Percentiles rank a stretch among this genome's conserved stretches.
Evolutionary conservation across 2,888 invertebrate species (phyloP).

Genomic region (Drosophila cracens): DNA sequence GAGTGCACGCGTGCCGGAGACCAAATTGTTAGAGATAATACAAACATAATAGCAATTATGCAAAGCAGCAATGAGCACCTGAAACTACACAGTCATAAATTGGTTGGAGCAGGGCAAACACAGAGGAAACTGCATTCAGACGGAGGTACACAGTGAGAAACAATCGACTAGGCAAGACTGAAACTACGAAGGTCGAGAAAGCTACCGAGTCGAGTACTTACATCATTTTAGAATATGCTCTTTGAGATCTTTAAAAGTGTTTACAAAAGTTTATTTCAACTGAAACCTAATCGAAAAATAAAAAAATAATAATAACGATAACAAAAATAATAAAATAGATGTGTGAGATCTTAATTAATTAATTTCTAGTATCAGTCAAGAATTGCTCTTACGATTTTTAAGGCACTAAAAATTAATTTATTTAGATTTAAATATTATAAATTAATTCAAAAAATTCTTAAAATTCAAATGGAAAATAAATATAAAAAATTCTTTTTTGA

Average conservation of each 20-base stretch:
- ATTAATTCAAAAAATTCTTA: too few species aligned
- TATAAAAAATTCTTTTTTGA: neutral
- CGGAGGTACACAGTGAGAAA: constrained; percentile 12
- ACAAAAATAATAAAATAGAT: neutral
- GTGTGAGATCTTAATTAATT: neutral
- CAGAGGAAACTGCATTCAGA: constrained; percentile 20
- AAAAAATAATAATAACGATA: neutral
- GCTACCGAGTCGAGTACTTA: neutral
- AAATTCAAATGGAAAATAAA: too few species aligned
- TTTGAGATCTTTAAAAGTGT: neutral
- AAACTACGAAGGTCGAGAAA: neutral
- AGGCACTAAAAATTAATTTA: neutral
- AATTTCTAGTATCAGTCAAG: neutral
- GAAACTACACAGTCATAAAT: constrained; percentile 34
- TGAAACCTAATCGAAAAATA: neutral
- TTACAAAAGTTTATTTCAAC: neutral
- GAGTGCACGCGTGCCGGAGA: constrained; percentile 34
- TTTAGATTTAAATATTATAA: neutral
- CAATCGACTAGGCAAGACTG: neutral
- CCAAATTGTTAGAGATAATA: constrained; percentile 53
- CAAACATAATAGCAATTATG: constrained; percentile 76
- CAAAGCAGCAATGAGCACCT: constrained; percentile 56
- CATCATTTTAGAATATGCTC: neutral
- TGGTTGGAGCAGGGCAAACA: neutral
- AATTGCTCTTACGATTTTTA: rapidly evolving